Evolutionary conservation across 2,797 vertebrate species (phyloP).

Genomic region (Podarcis lilfordi): DNA sequence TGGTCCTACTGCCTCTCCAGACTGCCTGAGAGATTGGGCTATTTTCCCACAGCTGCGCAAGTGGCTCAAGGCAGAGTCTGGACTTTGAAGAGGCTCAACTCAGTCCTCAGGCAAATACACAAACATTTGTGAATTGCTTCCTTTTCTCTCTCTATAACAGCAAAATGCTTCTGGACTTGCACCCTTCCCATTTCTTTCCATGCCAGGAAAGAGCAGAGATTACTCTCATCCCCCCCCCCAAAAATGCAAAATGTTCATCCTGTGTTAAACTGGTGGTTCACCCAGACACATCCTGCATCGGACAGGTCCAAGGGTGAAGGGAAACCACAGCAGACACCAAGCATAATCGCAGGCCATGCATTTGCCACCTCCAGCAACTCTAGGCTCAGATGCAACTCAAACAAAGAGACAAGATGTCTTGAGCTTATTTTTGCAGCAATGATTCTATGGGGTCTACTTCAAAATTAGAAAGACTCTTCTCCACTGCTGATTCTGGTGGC

Average conservation of each 20-base stretch:
- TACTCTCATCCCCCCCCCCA: no score
- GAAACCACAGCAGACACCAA: not conserved
- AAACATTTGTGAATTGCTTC: not conserved
- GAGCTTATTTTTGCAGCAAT: not conserved
- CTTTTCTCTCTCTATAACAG: not conserved
- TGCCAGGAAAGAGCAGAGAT: not conserved
- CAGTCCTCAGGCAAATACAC: not conserved
- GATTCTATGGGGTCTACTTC: no score
- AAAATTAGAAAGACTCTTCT: not conserved
- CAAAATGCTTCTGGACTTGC: no score
- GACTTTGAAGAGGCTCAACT: not conserved
- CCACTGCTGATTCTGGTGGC: not conserved
- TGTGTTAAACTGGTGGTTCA: no score
- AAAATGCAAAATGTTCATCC: not conserved
- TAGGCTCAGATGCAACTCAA: not conserved
- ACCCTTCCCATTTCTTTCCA: not conserved
- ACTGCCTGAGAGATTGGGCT: not conserved
- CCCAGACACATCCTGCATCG: not conserved
- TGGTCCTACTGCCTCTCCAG: not conserved
- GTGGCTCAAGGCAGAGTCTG: not conserved
- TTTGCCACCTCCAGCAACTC: not conserved
- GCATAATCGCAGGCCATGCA: no score
- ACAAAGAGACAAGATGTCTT: not conserved
- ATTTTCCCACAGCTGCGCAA: no score
- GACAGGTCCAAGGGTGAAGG: not conserved